Evolutionary conservation across 37 sponge, comb jelly and placozoan species (phyloP).

Genomic region (Petrosia ficiformis): DNA sequence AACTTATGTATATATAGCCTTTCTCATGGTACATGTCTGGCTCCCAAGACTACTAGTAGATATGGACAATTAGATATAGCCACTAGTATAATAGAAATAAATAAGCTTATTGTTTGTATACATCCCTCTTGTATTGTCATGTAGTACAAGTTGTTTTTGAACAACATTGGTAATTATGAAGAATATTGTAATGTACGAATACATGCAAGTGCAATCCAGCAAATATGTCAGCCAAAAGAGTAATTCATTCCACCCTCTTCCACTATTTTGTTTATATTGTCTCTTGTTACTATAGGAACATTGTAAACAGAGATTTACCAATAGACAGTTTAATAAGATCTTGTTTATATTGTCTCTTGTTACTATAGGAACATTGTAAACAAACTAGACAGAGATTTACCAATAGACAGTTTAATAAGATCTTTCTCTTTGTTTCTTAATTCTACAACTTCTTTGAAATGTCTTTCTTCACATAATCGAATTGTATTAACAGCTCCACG

Average conservation of each 20-base stretch:
- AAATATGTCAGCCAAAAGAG: neutral
- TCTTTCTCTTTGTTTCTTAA: constrained; percentile 5
- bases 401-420: constrained; percentile 51
- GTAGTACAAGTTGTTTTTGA: too few species aligned
- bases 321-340: constrained; percentile 24
- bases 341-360: neutral
- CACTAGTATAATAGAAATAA: too few species aligned
- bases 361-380: too few species aligned
- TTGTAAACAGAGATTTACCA: constrained; percentile 20
- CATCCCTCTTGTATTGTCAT: too few species aligned
- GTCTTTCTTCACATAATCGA: constrained; percentile 27
- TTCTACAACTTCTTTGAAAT: constrained; percentile 31
- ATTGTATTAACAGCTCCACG: constrained; percentile 38
- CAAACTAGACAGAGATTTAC: too few species aligned
- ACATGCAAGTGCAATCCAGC: neutral
- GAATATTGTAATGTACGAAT: neutral
- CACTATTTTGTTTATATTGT: neutral
- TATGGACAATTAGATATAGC: too few species aligned
- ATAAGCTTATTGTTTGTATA: too few species aligned
- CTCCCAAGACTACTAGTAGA: too few species aligned
- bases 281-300: neutral
- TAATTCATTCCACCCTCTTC: neutral
- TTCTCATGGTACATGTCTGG: too few species aligned
- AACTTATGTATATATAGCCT: too few species aligned
- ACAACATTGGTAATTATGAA: neutral